Evolutionary conservation across 2,797 vertebrate species (phyloP).

Genomic region (Enteromius unitaeniatus): DNA sequence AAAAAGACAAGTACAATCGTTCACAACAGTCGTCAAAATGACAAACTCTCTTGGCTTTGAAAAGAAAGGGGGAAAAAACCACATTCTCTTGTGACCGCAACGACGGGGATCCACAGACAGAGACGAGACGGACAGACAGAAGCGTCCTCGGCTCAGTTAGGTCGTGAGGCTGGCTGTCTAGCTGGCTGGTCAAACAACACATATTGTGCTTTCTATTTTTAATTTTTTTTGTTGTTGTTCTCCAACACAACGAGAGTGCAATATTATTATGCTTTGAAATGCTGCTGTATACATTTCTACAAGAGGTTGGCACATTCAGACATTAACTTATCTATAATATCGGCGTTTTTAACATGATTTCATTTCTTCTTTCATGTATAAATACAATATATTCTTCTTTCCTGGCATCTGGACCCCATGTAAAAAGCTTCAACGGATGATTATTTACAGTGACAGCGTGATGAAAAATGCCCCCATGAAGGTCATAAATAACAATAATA

Average conservation of each 20-base stretch:
- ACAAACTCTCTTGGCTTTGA: conserved; percentile 63
- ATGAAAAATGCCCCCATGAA: conserved; percentile 63
- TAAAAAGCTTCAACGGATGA: conserved; percentile 79
- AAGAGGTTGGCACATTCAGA: conserved; percentile 85
- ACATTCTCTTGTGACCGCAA: conserved; percentile 74
- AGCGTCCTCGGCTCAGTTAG: conserved; percentile 51
- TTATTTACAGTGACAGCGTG: conserved; percentile 79
- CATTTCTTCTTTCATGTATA: conserved; percentile 71
- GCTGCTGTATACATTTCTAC: conserved; percentile 72
- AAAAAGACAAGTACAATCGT: conserved; percentile 72
- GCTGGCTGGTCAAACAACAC: conserved; percentile 63
- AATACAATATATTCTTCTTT: conserved; percentile 83
- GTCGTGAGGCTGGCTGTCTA: conserved; percentile 66
- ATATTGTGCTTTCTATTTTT: conserved; percentile 79
- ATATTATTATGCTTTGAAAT: conserved; percentile 74
- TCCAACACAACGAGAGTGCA: conserved; percentile 80
- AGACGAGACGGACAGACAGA: conserved; percentile 53
- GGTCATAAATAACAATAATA: conserved; percentile 81
- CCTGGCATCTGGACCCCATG: conserved; percentile 77
- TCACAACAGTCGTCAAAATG: conserved; percentile 67
- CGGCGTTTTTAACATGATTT: conserved; percentile 64
- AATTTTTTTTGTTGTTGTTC: conserved; percentile 69
- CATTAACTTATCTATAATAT: conserved; percentile 73
- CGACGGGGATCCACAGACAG: conserved; percentile 61
- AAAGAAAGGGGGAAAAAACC: conserved; percentile 58